Conservation (phyloP, 2,888 invertebrate species). For the Smittia sp. region DNA sequence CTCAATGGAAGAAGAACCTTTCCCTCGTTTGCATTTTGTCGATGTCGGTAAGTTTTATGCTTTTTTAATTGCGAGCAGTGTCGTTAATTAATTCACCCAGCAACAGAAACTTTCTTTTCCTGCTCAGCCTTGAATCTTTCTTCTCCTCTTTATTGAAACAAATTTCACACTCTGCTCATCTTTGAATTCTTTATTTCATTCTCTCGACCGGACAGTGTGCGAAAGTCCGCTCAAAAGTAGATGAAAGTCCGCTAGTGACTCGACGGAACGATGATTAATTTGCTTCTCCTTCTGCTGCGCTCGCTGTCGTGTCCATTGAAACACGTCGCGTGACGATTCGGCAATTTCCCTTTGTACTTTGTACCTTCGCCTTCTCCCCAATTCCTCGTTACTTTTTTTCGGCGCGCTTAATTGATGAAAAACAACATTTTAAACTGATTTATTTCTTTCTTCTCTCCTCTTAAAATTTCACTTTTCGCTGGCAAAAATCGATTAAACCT, state of each 20-base stretch:
- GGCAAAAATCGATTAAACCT: background rate
- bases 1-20: background rate
- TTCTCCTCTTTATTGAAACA: background rate
- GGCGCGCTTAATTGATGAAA: background rate
- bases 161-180: background rate
- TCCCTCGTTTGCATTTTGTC: background rate
- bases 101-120: background rate
- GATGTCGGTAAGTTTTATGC: background rate
- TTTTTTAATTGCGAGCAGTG: background rate
- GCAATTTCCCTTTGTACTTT: background rate
- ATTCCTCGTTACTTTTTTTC: background rate
- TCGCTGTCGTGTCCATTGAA: background rate
- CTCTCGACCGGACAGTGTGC: background rate
- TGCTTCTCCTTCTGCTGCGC: background rate
- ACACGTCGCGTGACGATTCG: background rate
- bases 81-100: background rate
- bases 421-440: background rate
- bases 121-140: background rate
- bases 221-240: too few relatives aligned
- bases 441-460: background rate
- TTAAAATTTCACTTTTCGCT: background rate
- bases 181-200: background rate
- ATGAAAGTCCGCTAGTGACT: background rate
- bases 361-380: background rate
- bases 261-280: background rate